Percentiles rank a stretch among this genome's conserved stretches.
phyloP scores from a whole-genome alignment of 1,140 invertebrate species.

The Ceratoteleas bidentatus region DNA sequence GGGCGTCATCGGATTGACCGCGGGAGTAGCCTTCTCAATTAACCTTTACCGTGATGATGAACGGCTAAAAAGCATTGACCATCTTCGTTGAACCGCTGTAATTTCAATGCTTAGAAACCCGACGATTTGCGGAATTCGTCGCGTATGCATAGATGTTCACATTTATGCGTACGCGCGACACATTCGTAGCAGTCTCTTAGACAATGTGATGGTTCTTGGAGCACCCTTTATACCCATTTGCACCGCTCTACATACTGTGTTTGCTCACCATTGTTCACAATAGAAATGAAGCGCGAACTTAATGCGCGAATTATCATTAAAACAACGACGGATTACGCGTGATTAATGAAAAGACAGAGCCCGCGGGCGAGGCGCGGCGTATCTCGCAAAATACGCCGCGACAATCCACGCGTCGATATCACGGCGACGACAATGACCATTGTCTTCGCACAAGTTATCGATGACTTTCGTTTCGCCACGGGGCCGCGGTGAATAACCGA shows the following conservation, averaged over 20 bases:
- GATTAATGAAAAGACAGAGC: conserved; percentile 62
- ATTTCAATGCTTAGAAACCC: conserved; percentile 65
- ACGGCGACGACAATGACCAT: conserved; percentile 39
- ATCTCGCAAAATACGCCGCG: conserved; percentile 47
- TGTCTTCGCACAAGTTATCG: conserved; percentile 40
- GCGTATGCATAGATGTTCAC: conserved; percentile 61
- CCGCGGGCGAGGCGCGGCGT: conserved; percentile 45
- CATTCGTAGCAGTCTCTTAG: conserved; percentile 67
- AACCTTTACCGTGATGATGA: background rate
- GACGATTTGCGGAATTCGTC: conserved; percentile 43
- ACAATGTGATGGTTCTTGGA: conserved; percentile 66
- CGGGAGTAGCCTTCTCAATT: background rate
- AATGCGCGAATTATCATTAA: conserved; percentile 64
- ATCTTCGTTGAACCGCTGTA: background rate
- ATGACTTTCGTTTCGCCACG: conserved; percentile 20
- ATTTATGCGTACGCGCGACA: conserved; percentile 53
- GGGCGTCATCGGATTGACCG: background rate
- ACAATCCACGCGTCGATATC: conserved; percentile 58
- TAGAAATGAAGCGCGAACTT: conserved; percentile 63
- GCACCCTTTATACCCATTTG: conserved; percentile 79
- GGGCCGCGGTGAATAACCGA: conserved; percentile 9
- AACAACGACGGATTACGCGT: conserved; percentile 63
- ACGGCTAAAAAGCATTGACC: background rate
- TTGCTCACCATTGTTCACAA: conserved; percentile 73
- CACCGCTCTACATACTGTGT: conserved; percentile 78